These are phyloP conservation scores for Xenops minutus DNA, from an alignment of 2,797 vertebrate species.

Conservation along the genomic window DNA sequence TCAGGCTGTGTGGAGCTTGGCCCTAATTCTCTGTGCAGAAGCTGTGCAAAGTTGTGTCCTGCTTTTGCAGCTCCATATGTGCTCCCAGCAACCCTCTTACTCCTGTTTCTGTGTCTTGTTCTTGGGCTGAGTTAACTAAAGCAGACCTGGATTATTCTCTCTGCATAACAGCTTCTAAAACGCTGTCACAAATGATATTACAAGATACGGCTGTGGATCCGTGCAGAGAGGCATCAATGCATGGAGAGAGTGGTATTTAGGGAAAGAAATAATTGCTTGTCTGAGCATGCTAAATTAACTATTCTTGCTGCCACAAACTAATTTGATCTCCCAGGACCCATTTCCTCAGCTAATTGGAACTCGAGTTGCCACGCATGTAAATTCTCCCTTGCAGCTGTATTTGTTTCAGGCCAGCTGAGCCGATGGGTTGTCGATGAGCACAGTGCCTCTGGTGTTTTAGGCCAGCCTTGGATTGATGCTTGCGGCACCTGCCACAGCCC, in stretches of 20 bases:
- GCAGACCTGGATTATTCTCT: background rate
- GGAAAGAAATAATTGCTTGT: constrained; percentile 61
- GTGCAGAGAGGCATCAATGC: background rate
- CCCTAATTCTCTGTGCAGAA: background rate
- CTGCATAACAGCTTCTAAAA: constrained; percentile 15
- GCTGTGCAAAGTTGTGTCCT: background rate
- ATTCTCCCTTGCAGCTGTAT: constrained; percentile 39
- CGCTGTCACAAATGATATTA: background rate
- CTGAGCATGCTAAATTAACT: constrained; percentile 53
- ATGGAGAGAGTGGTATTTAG: constrained; percentile 34
- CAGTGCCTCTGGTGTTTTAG: background rate
- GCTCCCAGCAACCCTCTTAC: background rate
- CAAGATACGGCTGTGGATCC: background rate
- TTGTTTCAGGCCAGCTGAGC: constrained; percentile 21
- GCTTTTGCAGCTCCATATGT: background rate
- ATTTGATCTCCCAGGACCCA: constrained; percentile 57
- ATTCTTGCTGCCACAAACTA: constrained; percentile 50
- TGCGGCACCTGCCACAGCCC: background rate
- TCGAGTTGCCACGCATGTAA: constrained; percentile 8
- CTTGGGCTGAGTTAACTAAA: background rate
- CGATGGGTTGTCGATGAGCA: background rate
- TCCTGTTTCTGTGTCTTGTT: background rate
- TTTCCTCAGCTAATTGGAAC: constrained; percentile 63
- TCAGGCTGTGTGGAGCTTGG: background rate
- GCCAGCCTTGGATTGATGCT: background rate